Evolutionary conservation across 2,888 invertebrate genomes (phyloP).

Genomic region (Sinohyriopsis cumingii): DNA sequence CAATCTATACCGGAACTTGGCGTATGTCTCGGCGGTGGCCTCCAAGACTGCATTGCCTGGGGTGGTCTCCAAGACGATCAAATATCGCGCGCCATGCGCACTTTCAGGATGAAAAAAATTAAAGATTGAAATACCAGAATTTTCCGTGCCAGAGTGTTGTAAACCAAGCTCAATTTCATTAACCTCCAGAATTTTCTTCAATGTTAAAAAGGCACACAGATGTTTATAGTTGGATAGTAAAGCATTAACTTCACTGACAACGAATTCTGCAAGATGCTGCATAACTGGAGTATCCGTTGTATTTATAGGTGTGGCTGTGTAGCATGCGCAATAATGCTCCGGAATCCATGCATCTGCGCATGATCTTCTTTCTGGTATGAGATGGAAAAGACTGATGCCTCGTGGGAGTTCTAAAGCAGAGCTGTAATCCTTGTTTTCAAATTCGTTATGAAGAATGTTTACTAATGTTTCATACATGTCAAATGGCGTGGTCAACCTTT

Average conservation of each 20-base stretch:
- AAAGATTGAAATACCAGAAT: constrained; percentile 32
- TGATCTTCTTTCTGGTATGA: constrained; percentile 81
- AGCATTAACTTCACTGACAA: constrained; percentile 20
- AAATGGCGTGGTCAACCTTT: constrained; percentile 85
- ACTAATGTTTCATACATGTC: constrained; percentile 86
- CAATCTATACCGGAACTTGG: constrained; percentile 2
- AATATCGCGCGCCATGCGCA: constrained; percentile 14
- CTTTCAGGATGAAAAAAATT: constrained; percentile 30
- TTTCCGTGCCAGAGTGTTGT: constrained; percentile 27
- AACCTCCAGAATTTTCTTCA: constrained; percentile 18
- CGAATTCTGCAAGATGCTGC: constrained; percentile 2
- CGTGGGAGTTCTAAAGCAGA: constrained; percentile 24
- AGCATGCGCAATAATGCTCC: constrained; percentile 75
- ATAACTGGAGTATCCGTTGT: constrained; percentile 9
- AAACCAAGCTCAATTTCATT: constrained; percentile 19
- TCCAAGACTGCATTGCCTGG: constrained; percentile 34
- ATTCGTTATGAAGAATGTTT: constrained; percentile 75
- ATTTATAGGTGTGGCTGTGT: constrained; percentile 23
- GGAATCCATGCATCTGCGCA: constrained; percentile 86
- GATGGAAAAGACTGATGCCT: constrained; percentile 81
- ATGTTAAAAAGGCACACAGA: constrained; percentile 19
- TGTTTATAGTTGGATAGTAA: constrained; percentile 3
- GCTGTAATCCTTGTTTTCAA: constrained; percentile 21
- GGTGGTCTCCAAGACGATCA: constrained; percentile 20
- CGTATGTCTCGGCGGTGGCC: constrained; percentile 9